Percentiles rank a stretch among this genome's conserved stretches.
phyloP scores from a whole-genome alignment of 2,888 invertebrate genomes.

The Blastobasis lacticolella region DNA sequence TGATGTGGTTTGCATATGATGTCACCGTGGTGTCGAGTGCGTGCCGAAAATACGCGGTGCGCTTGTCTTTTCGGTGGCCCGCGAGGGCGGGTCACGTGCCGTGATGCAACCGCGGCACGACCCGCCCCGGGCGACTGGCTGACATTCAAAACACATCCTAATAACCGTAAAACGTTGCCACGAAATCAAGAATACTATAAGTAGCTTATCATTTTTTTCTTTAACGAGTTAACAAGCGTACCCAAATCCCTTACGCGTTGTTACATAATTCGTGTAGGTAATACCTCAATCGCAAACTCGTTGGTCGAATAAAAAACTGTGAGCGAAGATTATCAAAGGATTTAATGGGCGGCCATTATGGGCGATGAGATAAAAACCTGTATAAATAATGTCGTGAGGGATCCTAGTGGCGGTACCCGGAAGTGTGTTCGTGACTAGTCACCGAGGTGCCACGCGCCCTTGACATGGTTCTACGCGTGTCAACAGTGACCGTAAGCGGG shows the following conservation, averaged over 20 bases:
- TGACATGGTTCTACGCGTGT: conserved; percentile 42
- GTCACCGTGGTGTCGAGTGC: conserved; percentile 19
- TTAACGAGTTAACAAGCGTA: conserved; percentile 5
- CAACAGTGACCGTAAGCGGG: conserved; percentile 37
- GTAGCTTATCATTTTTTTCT: conserved; percentile 12
- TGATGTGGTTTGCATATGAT: conserved; percentile 17
- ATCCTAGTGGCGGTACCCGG: conserved; percentile 34
- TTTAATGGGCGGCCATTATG: conserved; percentile 17
- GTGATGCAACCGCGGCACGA: neutral
- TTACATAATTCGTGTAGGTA: conserved; percentile 14
- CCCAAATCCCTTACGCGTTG: conserved; percentile 18
- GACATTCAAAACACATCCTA: conserved; percentile 14
- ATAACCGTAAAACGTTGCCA: conserved; percentile 20
- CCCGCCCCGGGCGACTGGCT: conserved; percentile 9
- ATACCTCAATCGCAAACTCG: conserved; percentile 11
- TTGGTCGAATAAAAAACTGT: conserved; percentile 1
- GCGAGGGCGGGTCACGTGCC: conserved; percentile 14
- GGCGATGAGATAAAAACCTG: conserved; percentile 24
- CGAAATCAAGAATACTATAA: conserved; percentile 2
- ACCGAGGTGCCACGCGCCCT: conserved; percentile 33
- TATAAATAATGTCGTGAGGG: conserved; percentile 25
- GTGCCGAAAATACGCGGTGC: conserved; percentile 21
- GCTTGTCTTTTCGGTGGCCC: conserved; percentile 25
- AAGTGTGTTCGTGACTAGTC: conserved; percentile 31
- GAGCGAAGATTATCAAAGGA: conserved; percentile 15